These are phyloP conservation scores for Seira musarum DNA, from an alignment of 2,888 invertebrate species.

Conservation along the genomic window DNA sequence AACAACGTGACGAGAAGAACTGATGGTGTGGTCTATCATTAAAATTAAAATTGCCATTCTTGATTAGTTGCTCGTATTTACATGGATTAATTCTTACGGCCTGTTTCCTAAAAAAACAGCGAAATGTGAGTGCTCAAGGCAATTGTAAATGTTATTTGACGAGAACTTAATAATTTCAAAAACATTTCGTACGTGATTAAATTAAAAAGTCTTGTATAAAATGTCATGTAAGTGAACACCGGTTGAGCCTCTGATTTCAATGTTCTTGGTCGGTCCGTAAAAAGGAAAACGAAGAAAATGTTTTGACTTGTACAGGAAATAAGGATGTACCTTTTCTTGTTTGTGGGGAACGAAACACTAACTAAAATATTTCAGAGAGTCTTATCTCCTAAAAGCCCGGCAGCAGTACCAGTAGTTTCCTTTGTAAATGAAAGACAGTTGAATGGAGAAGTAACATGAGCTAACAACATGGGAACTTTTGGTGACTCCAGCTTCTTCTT, in stretches of 20 bases:
- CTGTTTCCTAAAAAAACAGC: background rate
- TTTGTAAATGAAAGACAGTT: slow-evolving; percentile 49
- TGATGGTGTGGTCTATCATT: slow-evolving; percentile 47
- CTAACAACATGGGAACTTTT: slow-evolving; percentile 13
- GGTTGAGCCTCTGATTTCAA: too few species aligned
- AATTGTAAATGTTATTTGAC: background rate
- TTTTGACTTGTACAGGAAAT: slow-evolving; percentile 36
- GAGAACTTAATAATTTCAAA: slow-evolving; percentile 13
- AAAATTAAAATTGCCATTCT: slow-evolving; percentile 54
- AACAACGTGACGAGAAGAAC: background rate
- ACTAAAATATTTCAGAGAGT: background rate
- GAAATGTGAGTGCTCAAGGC: slow-evolving; percentile 1
- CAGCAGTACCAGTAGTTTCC: background rate
- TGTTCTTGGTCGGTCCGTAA: background rate
- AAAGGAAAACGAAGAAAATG: slow-evolving; percentile 17
- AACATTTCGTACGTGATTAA: slow-evolving; percentile 42
- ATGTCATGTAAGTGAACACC: slow-evolving; percentile 15
- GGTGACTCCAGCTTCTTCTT: too few species aligned
- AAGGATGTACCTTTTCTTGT: too few species aligned
- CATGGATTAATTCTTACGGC: slow-evolving; percentile 48
- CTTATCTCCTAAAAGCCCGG: background rate
- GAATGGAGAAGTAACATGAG: slow-evolving; percentile 21
- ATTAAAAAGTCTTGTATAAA: slow-evolving; percentile 33
- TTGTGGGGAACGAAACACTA: background rate
- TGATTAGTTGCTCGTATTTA: slow-evolving; percentile 51